These are phyloP conservation scores for Pantherophis guttatus DNA, from an alignment of 2,113 vertebrate species.

Conservation along the genomic window DNA sequence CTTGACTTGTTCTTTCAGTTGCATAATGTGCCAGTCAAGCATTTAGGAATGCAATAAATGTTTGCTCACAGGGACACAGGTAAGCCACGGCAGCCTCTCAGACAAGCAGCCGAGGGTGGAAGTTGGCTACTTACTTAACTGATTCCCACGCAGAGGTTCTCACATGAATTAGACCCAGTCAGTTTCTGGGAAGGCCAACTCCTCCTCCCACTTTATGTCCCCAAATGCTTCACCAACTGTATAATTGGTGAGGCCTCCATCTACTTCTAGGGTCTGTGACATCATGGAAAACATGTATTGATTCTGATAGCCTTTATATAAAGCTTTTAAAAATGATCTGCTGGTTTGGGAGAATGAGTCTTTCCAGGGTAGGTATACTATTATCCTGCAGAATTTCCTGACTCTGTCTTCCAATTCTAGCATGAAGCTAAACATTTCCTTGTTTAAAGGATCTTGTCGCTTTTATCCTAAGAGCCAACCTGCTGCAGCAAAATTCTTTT, in stretches of 20 bases:
- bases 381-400: neutral
- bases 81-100: neutral
- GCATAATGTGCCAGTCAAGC: constrained; percentile 47
- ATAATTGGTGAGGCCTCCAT: neutral
- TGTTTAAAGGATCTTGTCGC: neutral
- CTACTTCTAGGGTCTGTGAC: neutral
- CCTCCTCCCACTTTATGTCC: neutral
- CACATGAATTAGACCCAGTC: constrained; percentile 15
- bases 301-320: neutral
- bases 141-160: constrained; percentile 13
- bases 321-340: neutral
- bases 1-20: constrained; percentile 17
- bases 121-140: neutral
- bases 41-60: constrained; percentile 24
- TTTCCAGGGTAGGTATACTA: neutral
- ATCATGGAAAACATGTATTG: neutral
- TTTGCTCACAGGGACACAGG: constrained; percentile 5
- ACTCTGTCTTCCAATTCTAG: neutral
- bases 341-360: neutral
- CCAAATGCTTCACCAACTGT: neutral
- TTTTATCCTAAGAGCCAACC: neutral
- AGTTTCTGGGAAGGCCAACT: constrained; percentile 12
- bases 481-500: neutral
- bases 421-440: neutral
- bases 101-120: constrained; percentile 2